Evolutionary conservation across 2,888 invertebrate species (phyloP).

Genomic region (Ligdia adustata): DNA sequence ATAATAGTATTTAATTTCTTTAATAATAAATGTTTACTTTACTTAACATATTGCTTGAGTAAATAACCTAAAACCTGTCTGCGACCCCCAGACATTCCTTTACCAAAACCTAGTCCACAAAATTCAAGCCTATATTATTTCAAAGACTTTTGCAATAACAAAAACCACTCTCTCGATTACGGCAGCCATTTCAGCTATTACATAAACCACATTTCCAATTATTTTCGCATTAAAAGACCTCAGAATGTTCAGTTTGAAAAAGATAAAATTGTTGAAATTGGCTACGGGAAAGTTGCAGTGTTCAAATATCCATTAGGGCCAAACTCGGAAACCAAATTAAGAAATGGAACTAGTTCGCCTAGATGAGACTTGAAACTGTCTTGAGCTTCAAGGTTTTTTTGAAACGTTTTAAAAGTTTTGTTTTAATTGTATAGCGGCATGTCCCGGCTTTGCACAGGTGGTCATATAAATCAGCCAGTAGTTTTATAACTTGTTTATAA

Average conservation of each 20-base stretch:
- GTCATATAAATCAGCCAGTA: too few relatives aligned
- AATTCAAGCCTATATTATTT: neutral
- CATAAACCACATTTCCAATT: constrained; percentile 30
- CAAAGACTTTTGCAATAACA: constrained; percentile 17
- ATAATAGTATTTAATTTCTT: too few relatives aligned
- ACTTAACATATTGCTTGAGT: too few relatives aligned
- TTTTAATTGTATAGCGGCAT: too few relatives aligned
- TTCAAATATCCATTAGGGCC: constrained; percentile 40
- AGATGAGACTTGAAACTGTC: constrained; percentile 9
- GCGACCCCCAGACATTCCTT: neutral
- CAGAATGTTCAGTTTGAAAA: constrained; percentile 45
- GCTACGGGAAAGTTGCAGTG: constrained; percentile 34
- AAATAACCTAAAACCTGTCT: too few relatives aligned
- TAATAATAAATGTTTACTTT: too few relatives aligned
- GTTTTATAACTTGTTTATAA: too few relatives aligned
- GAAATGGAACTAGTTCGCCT: constrained; percentile 11
- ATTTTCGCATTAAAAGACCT: constrained; percentile 47
- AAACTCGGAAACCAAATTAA: constrained; percentile 24
- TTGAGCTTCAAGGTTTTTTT: too few relatives aligned
- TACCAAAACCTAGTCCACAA: constrained; percentile 2
- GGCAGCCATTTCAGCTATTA: constrained; percentile 4
- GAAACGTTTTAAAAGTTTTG: too few relatives aligned
- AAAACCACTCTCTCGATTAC: constrained; percentile 10
- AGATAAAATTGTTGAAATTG: constrained; percentile 43
- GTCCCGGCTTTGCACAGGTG: too few relatives aligned